These are phyloP conservation scores for Conus ventricosus DNA, from an alignment of 1,140 invertebrate genomes.

Conservation along the genomic window DNA sequence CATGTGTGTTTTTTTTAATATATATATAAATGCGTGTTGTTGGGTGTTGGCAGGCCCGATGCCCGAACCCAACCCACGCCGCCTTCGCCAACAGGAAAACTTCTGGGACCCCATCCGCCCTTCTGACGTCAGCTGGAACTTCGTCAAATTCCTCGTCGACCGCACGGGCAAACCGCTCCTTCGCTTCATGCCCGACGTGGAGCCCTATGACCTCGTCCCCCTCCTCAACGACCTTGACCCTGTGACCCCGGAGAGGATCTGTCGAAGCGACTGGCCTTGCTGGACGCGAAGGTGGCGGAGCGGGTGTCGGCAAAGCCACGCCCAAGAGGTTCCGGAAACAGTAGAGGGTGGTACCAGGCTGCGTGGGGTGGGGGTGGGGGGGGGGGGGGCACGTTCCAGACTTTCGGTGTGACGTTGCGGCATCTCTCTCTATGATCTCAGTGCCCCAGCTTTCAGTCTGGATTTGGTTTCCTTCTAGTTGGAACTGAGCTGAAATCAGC, in stretches of 20 bases:
- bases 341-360: neutral
- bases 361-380: too few species aligned
- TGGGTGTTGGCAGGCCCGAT: constrained; percentile 46
- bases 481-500: too few species aligned
- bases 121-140: constrained; percentile 79
- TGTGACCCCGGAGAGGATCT: neutral
- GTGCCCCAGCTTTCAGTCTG: too few species aligned
- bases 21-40: neutral
- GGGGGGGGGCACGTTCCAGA: too few species aligned
- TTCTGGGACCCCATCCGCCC: constrained; percentile 67
- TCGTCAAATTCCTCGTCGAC: constrained; percentile 79
- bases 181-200: constrained; percentile 50
- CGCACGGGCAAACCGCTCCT: constrained; percentile 66
- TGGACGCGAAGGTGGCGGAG: constrained; percentile 5
- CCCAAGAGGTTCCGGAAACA: neutral
- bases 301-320: neutral
- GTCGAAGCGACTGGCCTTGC: neutral
- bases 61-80: constrained; percentile 47
- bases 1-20: too few species aligned
- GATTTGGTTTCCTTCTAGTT: too few species aligned
- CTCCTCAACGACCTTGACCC: constrained; percentile 20
- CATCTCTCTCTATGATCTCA: too few species aligned
- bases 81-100: constrained; percentile 54
- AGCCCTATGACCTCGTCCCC: constrained; percentile 46
- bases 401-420: too few species aligned